These are phyloP conservation scores for Xanthorhoe designata DNA, from an alignment of 2,888 invertebrate genomes.

Conservation along the genomic window DNA sequence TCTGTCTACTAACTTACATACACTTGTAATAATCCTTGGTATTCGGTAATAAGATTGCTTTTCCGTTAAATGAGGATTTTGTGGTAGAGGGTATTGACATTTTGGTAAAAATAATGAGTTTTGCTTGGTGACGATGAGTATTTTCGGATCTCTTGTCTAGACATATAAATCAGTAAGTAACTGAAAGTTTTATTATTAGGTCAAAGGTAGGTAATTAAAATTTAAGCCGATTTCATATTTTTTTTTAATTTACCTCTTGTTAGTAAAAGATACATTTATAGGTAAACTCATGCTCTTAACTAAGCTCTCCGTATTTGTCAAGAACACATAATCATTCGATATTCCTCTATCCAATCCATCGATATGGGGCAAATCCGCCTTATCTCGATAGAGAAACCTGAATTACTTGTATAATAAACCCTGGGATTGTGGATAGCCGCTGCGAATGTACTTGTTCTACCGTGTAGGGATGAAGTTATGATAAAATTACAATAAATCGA, in stretches of 20 bases:
- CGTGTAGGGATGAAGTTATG: too few relatives aligned
- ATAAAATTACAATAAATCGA: background rate
- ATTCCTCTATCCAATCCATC: slow-evolving; percentile 12
- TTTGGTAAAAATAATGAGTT: slow-evolving; percentile 25
- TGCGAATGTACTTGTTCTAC: too few relatives aligned
- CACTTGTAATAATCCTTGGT: slow-evolving; percentile 11
- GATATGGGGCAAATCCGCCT: slow-evolving; percentile 26
- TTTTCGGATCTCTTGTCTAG: slow-evolving; percentile 20
- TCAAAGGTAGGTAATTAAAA: too few relatives aligned
- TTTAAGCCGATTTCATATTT: too few relatives aligned
- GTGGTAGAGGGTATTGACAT: slow-evolving; percentile 18
- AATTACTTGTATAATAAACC: slow-evolving; percentile 25
- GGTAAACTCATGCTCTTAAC: too few relatives aligned
- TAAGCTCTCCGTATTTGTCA: too few relatives aligned
- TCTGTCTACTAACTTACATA: slow-evolving; percentile 38
- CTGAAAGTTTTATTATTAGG: background rate
- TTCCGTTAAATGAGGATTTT: slow-evolving; percentile 13
- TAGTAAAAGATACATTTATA: too few relatives aligned
- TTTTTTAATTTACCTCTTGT: too few relatives aligned
- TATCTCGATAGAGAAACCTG: slow-evolving; percentile 32
- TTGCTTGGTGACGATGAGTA: slow-evolving; percentile 10
- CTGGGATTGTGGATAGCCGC: slow-evolving; percentile 11
- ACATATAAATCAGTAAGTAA: slow-evolving; percentile 20
- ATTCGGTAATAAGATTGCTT: slow-evolving; percentile 3
- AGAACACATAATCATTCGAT: background rate